Evolutionary conservation across 1,140 invertebrate genomes (phyloP), one percentile per base, ranked within the genome.

Genomic region (Pachypsylla venusta): DNA sequence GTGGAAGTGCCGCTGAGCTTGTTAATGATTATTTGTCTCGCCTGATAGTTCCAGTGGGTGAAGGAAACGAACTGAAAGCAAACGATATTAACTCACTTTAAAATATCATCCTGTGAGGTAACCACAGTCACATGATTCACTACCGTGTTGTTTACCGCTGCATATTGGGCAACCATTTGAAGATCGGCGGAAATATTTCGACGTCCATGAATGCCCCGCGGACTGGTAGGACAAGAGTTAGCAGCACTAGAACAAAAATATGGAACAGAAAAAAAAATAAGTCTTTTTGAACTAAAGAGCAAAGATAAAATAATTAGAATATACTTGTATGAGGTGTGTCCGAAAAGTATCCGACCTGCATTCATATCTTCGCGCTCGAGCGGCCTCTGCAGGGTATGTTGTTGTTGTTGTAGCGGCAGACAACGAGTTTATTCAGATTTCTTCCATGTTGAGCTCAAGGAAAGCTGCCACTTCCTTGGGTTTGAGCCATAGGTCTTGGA

Each of bases 211-310:
- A 80, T 80, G 56, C 83, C 81, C 54, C 93, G 80, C 24, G 93
- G 94, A 77, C 93, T 97, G 63, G 93, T 90, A 54, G 94, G 93
- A 77, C 93, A 97, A 63, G 93, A 97, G 75, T 97, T 97, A 27
- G 89, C 84, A 63, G 89, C 87, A 71, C 87, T 90, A 71, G 7
- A 68, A 67, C n/a, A n/a, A n/a, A n/a, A n/a, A n/a, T n/a, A n/a
- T n/a, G n/a, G 55, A 25, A 59, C 62, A 64, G 61, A 58, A 22
- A 5, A 25, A 12, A 55, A 22, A 7, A n/a, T 5, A 5, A 55
- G 12, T 4, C 5, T 24, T 5, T 55, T 27, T 22, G 54, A 48
- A 48, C 7, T 7, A n/a, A 35, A n/a, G 30, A n/a, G 30, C 30
- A n/a, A n/a, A n/a, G n/a, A n/a, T n/a, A n/a, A n/a, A n/a, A n/a